These are phyloP conservation scores for Numenius arquata DNA, from an alignment of 2,113 vertebrate genomes.

Conservation along the genomic window DNA sequence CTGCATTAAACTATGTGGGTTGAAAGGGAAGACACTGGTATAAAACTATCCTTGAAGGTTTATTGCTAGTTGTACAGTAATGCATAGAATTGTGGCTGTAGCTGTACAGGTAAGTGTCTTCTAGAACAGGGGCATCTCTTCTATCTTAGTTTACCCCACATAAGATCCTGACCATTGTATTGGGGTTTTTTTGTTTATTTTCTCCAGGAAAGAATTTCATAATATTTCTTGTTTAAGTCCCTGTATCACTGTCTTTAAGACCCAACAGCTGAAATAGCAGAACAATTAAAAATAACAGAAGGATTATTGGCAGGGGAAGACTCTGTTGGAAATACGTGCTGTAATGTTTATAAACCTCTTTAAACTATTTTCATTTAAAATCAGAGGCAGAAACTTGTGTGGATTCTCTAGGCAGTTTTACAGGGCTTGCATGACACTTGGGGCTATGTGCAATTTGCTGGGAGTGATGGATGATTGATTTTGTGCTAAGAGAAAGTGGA, in stretches of 20 bases:
- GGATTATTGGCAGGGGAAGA: background rate
- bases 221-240: background rate
- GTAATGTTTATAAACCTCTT: background rate
- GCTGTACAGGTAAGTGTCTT: background rate
- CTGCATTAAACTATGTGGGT: background rate
- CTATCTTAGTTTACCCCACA: background rate
- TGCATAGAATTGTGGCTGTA: background rate
- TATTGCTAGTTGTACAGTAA: background rate
- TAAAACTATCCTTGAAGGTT: background rate
- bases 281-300: background rate
- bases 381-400: background rate
- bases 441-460: background rate
- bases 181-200: background rate
- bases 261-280: background rate
- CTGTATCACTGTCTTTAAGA: background rate
- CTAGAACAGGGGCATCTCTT: background rate
- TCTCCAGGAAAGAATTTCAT: background rate
- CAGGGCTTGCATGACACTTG: background rate
- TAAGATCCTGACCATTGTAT: background rate
- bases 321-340: background rate
- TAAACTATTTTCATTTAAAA: conserved; percentile 4
- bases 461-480: background rate
- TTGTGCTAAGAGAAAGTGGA: background rate
- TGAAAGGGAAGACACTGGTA: background rate
- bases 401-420: background rate